Percentiles rank a stretch among this genome's conserved stretches.
These are phyloP conservation scores for Anoncus sp. DNA, from an alignment of 2,888 invertebrate genomes.

Conservation along the genomic window DNA sequence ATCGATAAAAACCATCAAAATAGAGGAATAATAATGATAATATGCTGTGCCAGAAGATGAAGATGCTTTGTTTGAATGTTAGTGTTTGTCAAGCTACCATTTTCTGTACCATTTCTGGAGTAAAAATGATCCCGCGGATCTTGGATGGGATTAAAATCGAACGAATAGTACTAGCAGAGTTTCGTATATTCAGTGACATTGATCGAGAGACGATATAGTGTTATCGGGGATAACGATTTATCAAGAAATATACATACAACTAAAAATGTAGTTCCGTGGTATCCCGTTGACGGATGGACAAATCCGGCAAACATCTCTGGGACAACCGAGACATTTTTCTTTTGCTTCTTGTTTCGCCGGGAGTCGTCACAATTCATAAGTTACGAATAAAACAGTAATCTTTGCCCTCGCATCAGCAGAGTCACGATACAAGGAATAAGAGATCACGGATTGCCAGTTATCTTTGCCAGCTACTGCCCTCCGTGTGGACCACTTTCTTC, in stretches of 20 bases:
- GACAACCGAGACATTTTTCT: slow-evolving; percentile 41
- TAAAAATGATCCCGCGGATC: slow-evolving; percentile 18
- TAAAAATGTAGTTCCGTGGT: slow-evolving; percentile 22
- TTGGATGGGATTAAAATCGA: slow-evolving; percentile 26
- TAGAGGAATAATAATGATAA: not conserved
- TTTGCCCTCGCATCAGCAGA: slow-evolving; percentile 64
- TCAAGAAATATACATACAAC: slow-evolving; percentile 52
- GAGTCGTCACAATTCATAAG: slow-evolving; percentile 35
- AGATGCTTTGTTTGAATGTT: no score
- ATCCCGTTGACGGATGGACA: slow-evolving; percentile 46
- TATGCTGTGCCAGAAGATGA: not conserved
- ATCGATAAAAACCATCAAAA: slow-evolving; percentile 13
- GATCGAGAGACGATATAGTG: slow-evolving; percentile 9
- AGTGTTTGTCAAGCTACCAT: slow-evolving; percentile 1
- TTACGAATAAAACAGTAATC: slow-evolving; percentile 63
- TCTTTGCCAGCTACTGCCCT: slow-evolving; percentile 37
- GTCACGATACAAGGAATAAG: slow-evolving; percentile 35
- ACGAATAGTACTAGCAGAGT: not conserved
- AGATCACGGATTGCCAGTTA: slow-evolving; percentile 28
- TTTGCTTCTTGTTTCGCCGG: slow-evolving; percentile 5
- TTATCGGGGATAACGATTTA: slow-evolving; percentile 46
- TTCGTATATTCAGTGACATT: slow-evolving; percentile 7
- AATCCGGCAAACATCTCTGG: slow-evolving; percentile 40
- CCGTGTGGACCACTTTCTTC: slow-evolving; percentile 36
- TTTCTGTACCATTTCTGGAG: not conserved